Base-by-base conservation (phyloP, 2,797 vertebrate genomes). In the Thripadectes ignobilis region DNA sequence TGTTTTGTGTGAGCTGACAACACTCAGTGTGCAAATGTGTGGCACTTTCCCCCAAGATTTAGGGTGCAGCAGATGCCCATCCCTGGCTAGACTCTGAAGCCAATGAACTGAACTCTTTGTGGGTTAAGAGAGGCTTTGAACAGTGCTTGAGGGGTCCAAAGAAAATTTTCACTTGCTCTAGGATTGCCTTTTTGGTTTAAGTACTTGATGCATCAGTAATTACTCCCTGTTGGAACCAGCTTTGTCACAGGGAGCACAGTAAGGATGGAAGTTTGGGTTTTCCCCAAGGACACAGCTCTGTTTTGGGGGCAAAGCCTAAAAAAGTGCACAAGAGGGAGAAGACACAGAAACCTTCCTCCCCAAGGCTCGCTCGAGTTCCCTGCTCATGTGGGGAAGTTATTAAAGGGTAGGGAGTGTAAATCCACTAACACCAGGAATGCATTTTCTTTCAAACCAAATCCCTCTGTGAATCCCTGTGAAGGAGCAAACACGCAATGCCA, bases 401-500 rank as follows among this genome's bases (percentile, higher is more conserved):
- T 79, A 73, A 82, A 69, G 62, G 57, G 4, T 11, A 84, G 43
- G 48, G 68, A 81, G 51, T 41, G 27, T 74, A 92, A 95, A 91
- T 85, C 82, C 55, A 89, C 54, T 59, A 76, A 81, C 55, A 62
- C n/a, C 52, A 73, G 67, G 80, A 82, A 87, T 17, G 45, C 13
- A 36, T 77, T 73, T 76, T 82, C 81, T 73, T 89, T 82, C 61
- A 59, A 85, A 22, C 45, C 51, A 45, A 69, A 89, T 67, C 82
- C 45, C 48, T 45, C 43, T 21, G 43, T n/a, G 80, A 89, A 94
- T 72, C 74, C 12, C 48, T 18, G 54, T 17, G 55, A 76, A 89
- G 84, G 41, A 87, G 74, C 77, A 93, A 93, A 87, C 27, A 58
- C n/a, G 48, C 14, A 46, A 55, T 74, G 38, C 12, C 55, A 67